A percentile compares a stretch with the other conserved stretches of the same genome.
Evolutionary conservation across 2,888 invertebrate genomes (phyloP).

Genomic region (Caenorhabditis imperialis): DNA sequence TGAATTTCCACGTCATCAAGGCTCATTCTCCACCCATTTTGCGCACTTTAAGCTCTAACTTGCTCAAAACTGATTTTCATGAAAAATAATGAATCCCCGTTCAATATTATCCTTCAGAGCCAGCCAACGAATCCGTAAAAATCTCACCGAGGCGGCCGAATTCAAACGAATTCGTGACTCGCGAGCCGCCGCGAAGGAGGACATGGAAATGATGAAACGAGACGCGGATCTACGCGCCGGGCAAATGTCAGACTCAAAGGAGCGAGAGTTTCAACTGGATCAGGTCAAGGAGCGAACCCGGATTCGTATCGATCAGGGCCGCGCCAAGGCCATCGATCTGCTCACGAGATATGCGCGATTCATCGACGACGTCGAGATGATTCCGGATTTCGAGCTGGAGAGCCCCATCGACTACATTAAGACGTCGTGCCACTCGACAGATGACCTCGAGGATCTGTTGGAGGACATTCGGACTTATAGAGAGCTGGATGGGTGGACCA

Average conservation of each 20-base stretch:
- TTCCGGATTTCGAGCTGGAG: constrained; percentile 95
- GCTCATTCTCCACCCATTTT: no score
- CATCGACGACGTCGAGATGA: constrained; percentile 83
- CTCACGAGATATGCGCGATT: constrained; percentile 84
- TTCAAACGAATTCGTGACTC: constrained; percentile 88
- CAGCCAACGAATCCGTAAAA: constrained; percentile 67
- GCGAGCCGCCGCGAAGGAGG: constrained; percentile 77
- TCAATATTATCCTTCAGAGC: no score
- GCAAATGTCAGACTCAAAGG: constrained; percentile 95
- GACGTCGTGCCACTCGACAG: constrained; percentile 84
- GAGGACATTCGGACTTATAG: constrained; percentile 93
- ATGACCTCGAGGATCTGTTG: constrained; percentile 93
- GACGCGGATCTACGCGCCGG: constrained; percentile 90
- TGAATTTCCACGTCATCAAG: no score
- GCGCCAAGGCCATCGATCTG: constrained; percentile 97
- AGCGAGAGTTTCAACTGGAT: constrained; percentile 96
- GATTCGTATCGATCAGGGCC: constrained; percentile 94
- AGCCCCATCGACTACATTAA: constrained; percentile 96
- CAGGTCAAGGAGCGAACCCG: constrained; percentile 88
- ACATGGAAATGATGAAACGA: constrained; percentile 84
- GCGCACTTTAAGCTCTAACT: no score
- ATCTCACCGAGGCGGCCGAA: constrained; percentile 88
- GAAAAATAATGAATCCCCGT: no score
- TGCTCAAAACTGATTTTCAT: no score
- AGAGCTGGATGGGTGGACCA: constrained; percentile 88